Base-by-base conservation (phyloP, 2,888 invertebrate species). In the Mellilla xanthometata region DNA sequence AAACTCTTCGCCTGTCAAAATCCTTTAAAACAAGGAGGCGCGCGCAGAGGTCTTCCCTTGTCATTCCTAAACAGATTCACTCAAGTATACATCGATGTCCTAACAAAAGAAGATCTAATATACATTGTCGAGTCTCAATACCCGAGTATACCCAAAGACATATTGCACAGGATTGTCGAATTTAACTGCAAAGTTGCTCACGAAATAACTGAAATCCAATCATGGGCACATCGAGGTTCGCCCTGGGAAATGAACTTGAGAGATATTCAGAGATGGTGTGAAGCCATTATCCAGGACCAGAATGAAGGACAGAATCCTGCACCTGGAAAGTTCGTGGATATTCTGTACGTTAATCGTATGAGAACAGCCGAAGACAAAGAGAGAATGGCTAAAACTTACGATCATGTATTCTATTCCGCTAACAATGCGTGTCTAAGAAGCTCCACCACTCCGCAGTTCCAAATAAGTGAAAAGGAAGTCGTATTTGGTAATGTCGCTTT, bases 161-260 rank as follows among this genome's bases (percentile, higher is more conserved):
- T 95, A 9, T 76, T 97, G 3, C 72, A 83, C 1, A 91, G 91
- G 58, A 95, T 99, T 91, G 94, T 98, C 0, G 76, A 90, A 30
- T 97, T 98, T 65, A 97, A 97, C 58, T 91, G 92, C 49, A 86
- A 87, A 72, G 76, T 97, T 2, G 91, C 92, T 0, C 75, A 90
- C 7, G 93, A 94, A 66, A 92, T 95, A 8, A 90, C 92, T 1
- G 87, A 91, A 28, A 76, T 92, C 60, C 91, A 92, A 44, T 69
- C 73, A 1, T 97, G 96, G 92, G 98, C 95, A 0, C 92, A 93
- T 58, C 92, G 89, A 67, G 98, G 99, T 0, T 93, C 95, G 0
- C 99, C 99, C 0, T 99, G 97, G 95, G 99, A 99, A 81, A 97
- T 99, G 87, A 99, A 99, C 86, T 89, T 99, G 32, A 92, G 99